Evolutionary conservation across 2,113 vertebrate species (phyloP).

Genomic region (Azemiops feae): DNA sequence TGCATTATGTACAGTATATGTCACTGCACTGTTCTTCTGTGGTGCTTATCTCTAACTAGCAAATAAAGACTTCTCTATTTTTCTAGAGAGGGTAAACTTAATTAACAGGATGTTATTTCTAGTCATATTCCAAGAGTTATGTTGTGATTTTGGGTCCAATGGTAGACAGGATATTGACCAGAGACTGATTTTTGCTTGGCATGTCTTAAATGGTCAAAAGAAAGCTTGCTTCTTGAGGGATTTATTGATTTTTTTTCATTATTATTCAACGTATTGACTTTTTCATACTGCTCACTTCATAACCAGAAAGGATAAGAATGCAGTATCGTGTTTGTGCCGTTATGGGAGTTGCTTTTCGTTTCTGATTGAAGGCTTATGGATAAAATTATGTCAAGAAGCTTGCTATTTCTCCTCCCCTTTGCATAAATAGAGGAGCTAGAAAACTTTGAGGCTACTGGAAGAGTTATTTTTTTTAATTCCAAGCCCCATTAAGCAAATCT

Average conservation of each 20-base stretch:
- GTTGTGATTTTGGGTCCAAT: background rate
- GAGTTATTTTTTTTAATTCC: slow-evolving; percentile 2
- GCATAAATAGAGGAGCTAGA: background rate
- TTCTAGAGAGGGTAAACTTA: background rate
- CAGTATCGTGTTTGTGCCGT: background rate
- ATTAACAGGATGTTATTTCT: background rate
- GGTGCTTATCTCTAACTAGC: no score
- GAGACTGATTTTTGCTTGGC: background rate
- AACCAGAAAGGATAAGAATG: background rate
- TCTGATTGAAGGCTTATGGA: slow-evolving; percentile 23
- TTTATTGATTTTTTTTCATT: background rate
- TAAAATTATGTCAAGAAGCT: background rate
- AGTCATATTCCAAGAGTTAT: slow-evolving; percentile 10
- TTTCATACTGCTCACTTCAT: background rate
- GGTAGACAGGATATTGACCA: background rate
- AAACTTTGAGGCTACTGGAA: background rate
- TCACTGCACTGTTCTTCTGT: no score
- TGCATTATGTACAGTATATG: background rate
- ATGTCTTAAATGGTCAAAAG: background rate
- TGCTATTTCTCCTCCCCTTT: background rate
- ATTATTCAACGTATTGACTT: background rate
- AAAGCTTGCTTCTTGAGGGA: background rate
- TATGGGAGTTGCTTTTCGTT: background rate
- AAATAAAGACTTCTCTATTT: background rate
- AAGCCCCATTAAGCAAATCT: background rate